Evolutionary conservation across 1,140 invertebrate species (phyloP).

Genomic region (Macrobrachium rosenbergii): DNA sequence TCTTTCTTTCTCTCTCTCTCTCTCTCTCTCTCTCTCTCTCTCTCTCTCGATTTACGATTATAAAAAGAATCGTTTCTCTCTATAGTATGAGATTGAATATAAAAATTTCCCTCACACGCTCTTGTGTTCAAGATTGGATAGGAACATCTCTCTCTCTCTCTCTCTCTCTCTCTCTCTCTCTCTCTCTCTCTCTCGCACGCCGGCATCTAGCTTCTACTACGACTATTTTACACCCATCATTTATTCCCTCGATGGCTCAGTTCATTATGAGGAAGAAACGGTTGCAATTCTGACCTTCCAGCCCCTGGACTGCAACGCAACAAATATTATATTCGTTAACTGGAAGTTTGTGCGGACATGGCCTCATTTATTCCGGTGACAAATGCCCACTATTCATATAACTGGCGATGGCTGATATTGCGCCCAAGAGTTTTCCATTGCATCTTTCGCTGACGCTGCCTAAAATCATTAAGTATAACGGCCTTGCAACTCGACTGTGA

Average conservation of each 20-base stretch:
- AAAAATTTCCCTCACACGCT: background rate
- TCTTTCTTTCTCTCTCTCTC: no score
- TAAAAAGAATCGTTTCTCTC: no score
- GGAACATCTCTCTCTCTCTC: constrained; percentile 27
- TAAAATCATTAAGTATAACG: background rate
- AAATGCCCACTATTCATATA: no score
- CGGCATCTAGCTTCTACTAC: background rate
- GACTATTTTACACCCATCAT: background rate
- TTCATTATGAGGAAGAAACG: background rate
- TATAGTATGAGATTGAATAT: background rate
- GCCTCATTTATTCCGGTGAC: no score
- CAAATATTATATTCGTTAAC: background rate
- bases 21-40: no score
- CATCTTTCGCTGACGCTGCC: background rate
- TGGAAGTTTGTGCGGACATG: background rate
- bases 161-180: constrained; percentile 39
- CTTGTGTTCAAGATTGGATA: background rate
- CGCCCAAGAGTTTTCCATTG: no score
- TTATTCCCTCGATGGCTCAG: background rate
- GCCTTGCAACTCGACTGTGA: background rate
- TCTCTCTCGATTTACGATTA: no score
- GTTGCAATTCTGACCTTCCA: no score
- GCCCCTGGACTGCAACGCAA: no score
- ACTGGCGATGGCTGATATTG: no score
- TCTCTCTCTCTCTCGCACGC: background rate